Evolutionary conservation across 1,140 invertebrate genomes (phyloP).

Genomic region (Diploscapter pachys): DNA sequence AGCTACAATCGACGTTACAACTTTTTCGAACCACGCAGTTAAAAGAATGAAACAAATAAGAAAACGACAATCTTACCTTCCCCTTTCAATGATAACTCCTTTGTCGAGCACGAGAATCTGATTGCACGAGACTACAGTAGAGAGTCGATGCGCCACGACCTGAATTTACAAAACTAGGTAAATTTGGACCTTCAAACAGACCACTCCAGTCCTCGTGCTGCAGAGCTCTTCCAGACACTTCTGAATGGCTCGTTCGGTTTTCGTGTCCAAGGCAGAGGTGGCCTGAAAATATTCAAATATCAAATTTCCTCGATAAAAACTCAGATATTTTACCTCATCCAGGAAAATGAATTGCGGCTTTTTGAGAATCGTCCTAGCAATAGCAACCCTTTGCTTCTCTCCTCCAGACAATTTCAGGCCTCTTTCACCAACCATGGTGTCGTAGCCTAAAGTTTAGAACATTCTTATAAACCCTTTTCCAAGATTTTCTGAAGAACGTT

Average conservation of each 20-base stretch:
- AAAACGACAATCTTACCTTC: slow-evolving; percentile 41
- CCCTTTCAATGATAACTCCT: slow-evolving; percentile 45
- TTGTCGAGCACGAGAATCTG: slow-evolving; percentile 49
- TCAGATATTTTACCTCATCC: slow-evolving; percentile 69
- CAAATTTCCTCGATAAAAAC: not conserved
- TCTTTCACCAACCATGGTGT: slow-evolving; percentile 62
- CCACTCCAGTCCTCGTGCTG: slow-evolving; percentile 26
- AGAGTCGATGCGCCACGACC: slow-evolving; percentile 43
- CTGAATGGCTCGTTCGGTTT: slow-evolving; percentile 60
- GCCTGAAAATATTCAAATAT: slow-evolving; percentile 45
- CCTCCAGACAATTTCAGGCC: slow-evolving; percentile 70
- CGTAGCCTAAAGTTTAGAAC: slow-evolving; percentile 54
- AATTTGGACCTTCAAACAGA: no score
- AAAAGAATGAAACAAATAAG: no score
- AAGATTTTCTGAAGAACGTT: slow-evolving; percentile 9
- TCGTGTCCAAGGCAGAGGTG: slow-evolving; percentile 60
- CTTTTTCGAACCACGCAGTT: no score
- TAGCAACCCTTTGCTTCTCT: slow-evolving; percentile 88
- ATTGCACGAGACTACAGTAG: slow-evolving; percentile 45
- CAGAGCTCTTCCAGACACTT: slow-evolving; percentile 67
- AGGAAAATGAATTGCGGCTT: slow-evolving; percentile 78
- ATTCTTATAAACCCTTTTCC: not conserved
- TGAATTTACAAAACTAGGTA: no score
- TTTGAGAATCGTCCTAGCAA: slow-evolving; percentile 83
- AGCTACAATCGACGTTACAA: no score